Conservation (phyloP, 2,113 vertebrate genomes). For the Hepsetus odoe region DNA sequence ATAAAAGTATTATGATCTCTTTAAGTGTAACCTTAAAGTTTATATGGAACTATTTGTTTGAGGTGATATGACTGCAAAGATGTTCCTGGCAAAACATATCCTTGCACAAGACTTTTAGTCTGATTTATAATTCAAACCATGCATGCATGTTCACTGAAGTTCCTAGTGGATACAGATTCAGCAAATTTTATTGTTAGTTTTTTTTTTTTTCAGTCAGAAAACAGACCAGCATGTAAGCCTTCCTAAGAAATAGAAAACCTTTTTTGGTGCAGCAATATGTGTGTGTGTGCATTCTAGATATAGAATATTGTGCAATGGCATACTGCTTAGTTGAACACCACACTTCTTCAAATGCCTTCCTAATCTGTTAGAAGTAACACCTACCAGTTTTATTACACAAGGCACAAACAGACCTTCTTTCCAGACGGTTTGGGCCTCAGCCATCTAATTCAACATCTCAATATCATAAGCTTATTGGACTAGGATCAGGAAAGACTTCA, state of each 20-base stretch:
- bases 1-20: constrained; percentile 5
- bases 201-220: neutral
- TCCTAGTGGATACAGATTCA: constrained; percentile 33
- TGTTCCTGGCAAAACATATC: neutral
- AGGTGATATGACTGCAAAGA: neutral
- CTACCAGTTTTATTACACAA: constrained; percentile 25
- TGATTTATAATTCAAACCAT: constrained; percentile 15
- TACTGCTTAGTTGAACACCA: neutral
- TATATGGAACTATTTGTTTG: constrained; percentile 5
- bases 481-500: constrained; percentile 62
- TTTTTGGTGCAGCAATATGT: neutral
- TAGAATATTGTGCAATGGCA: constrained; percentile 9
- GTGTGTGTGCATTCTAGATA: constrained; percentile 1
- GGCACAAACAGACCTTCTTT: constrained; percentile 3
- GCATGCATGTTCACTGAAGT: constrained; percentile 9
- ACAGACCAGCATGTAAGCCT: neutral
- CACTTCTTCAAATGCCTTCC: constrained; percentile 18
- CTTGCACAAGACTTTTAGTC: neutral
- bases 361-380: constrained; percentile 34
- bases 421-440: constrained; percentile 43
- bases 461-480: constrained; percentile 55
- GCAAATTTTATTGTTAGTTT: constrained; percentile 26
- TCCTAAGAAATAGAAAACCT: neutral
- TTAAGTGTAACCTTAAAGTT: neutral
- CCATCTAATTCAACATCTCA: constrained; percentile 55